Percentiles rank a stretch among this genome's conserved stretches.
phyloP scores from a whole-genome alignment of 2,888 invertebrate species.

The Pocota personata region DNA sequence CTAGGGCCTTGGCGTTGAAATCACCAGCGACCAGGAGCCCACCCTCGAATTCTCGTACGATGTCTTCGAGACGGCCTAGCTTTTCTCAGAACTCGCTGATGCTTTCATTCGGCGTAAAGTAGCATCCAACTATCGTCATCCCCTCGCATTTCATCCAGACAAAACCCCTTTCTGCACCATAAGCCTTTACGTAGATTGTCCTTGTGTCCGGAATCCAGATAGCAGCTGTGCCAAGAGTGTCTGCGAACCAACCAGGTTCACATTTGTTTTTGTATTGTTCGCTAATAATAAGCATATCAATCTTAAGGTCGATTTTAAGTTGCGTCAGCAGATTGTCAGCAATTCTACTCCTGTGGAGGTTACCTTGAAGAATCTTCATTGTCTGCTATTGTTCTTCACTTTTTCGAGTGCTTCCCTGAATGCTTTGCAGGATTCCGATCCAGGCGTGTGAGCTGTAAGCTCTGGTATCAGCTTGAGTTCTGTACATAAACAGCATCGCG shows the following conservation, averaged over 20 bases:
- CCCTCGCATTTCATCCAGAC: background rate
- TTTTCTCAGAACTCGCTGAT: background rate
- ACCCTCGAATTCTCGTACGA: background rate
- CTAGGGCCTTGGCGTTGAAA: background rate
- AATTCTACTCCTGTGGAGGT: background rate
- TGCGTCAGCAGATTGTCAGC: background rate
- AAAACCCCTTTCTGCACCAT: background rate
- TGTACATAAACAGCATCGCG: no score
- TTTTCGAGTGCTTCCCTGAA: background rate
- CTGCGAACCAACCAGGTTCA: background rate
- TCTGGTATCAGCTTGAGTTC: no score
- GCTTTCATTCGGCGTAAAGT: background rate
- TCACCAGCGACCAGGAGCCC: background rate
- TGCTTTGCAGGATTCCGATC: no score
- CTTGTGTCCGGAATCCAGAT: background rate
- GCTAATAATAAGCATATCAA: background rate
- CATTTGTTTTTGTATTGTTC: background rate
- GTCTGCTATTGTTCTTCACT: background rate
- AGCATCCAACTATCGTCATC: background rate
- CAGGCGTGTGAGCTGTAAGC: no score
- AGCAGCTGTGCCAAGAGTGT: background rate
- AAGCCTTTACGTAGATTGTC: background rate
- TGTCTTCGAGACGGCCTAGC: background rate
- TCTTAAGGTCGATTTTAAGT: background rate
- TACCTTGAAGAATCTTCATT: no score